phyloP scores from a whole-genome alignment of 2,113 vertebrate genomes.

The Gasterosteus nipponicus region DNA sequence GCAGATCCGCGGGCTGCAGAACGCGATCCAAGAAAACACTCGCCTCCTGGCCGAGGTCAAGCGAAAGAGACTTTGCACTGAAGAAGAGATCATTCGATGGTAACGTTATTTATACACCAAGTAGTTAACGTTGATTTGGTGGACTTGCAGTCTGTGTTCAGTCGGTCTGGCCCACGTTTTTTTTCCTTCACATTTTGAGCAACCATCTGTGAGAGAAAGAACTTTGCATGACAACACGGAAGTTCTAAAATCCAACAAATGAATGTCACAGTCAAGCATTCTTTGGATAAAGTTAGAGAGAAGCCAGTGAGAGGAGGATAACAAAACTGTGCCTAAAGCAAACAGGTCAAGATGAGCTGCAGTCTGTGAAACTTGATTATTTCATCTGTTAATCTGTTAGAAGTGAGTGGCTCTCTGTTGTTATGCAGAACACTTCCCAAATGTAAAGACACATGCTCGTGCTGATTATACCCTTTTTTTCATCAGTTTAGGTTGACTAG shows the following conservation, averaged over 20 bases:
- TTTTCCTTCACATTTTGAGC: no score
- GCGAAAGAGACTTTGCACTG: background rate
- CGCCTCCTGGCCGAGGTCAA: slow-evolving; percentile 18
- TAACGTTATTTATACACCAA: background rate
- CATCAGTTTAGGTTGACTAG: background rate
- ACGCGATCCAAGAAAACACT: slow-evolving; percentile 15
- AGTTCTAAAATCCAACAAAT: no score
- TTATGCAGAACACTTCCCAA: background rate
- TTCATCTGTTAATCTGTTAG: background rate
- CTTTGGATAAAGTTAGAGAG: no score
- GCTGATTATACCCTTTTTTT: background rate
- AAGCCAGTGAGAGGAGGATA: no score
- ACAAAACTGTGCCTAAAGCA: no score
- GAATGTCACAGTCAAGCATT: no score
- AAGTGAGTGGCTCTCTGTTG: background rate
- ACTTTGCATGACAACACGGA: no score
- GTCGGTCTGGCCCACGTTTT: no score
- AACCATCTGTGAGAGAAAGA: no score
- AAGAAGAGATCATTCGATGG: slow-evolving; percentile 31
- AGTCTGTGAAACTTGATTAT: no score
- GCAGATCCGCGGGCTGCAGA: slow-evolving; percentile 4
- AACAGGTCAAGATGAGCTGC: no score
- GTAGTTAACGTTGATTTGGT: background rate
- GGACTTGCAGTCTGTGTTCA: no score
- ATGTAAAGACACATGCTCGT: background rate